Conservation (phyloP, 2,113 vertebrate species). For the Aldabrachelys gigantea region DNA sequence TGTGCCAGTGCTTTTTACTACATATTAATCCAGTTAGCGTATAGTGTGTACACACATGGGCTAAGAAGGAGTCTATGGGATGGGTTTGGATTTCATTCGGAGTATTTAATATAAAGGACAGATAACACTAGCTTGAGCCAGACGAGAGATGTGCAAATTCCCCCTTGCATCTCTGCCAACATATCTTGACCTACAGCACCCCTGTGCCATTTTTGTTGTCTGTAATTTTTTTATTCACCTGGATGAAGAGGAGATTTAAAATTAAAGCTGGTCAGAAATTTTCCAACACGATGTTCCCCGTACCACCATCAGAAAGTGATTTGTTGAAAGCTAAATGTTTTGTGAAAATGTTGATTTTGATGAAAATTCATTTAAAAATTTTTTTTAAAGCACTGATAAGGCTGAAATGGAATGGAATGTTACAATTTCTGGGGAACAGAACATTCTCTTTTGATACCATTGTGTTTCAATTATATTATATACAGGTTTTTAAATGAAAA, state of each 20-base stretch:
- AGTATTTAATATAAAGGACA: background rate
- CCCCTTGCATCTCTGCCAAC: background rate
- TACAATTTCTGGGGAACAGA: background rate
- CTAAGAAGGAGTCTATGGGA: background rate
- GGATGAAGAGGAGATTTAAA: background rate
- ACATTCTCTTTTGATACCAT: background rate
- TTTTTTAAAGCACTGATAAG: background rate
- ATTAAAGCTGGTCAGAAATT: background rate
- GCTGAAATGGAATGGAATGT: background rate
- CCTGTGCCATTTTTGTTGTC: background rate
- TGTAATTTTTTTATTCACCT: background rate
- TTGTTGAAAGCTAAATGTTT: background rate
- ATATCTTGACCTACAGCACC: background rate
- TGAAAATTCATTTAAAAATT: background rate
- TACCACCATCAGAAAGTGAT: background rate
- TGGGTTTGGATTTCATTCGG: background rate
- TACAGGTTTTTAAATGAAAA: background rate
- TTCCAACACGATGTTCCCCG: background rate
- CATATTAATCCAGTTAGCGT: background rate
- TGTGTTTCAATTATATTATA: background rate
- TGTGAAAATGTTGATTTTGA: background rate
- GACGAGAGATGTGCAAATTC: background rate
- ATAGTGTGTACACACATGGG: accelerated
- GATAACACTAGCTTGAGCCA: background rate
- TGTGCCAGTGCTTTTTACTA: accelerated